Evolutionary conservation across 2,888 invertebrate genomes (phyloP).

Genomic region (Oligia fasciuncula): DNA sequence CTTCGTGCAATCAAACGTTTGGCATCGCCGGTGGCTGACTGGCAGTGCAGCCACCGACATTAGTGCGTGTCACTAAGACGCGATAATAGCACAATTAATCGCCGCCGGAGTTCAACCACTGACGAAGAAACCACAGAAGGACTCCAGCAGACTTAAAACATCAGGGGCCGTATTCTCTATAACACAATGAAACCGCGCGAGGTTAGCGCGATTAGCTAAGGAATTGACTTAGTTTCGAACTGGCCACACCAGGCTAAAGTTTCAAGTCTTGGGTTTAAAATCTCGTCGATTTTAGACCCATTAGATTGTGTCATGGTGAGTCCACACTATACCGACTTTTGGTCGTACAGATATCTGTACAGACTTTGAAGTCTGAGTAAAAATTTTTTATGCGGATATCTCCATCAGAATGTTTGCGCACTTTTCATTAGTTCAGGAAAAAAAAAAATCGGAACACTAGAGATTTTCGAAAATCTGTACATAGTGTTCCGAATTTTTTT

Average conservation of each 20-base stretch:
- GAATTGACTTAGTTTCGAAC: neutral
- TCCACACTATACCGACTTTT: too few relatives aligned
- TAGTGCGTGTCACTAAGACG: slow-evolving; percentile 68
- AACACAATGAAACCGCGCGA: neutral
- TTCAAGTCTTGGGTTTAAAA: neutral
- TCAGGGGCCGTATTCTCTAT: too few relatives aligned
- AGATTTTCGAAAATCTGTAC: too few relatives aligned
- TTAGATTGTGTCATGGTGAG: neutral
- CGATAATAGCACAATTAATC: slow-evolving; percentile 77
- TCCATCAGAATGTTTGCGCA: too few relatives aligned
- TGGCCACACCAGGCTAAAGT: neutral
- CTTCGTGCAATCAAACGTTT: slow-evolving; percentile 59
- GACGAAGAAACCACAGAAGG: slow-evolving; percentile 28
- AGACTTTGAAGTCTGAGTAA: too few relatives aligned
- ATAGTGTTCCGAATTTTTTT: too few relatives aligned
- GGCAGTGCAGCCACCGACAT: slow-evolving; percentile 58
- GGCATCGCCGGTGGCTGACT: slow-evolving; percentile 57
- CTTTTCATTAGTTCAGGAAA: too few relatives aligned
- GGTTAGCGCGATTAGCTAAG: neutral
- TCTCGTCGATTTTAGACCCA: neutral
- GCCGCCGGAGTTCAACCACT: slow-evolving; percentile 52
- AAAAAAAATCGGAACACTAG: too few relatives aligned
- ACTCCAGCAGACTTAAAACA: neutral
- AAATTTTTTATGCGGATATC: too few relatives aligned
- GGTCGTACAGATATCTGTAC: too few relatives aligned